Evolutionary conservation across 1,140 invertebrate genomes (phyloP).

Genomic region (Theocolax elegans): DNA sequence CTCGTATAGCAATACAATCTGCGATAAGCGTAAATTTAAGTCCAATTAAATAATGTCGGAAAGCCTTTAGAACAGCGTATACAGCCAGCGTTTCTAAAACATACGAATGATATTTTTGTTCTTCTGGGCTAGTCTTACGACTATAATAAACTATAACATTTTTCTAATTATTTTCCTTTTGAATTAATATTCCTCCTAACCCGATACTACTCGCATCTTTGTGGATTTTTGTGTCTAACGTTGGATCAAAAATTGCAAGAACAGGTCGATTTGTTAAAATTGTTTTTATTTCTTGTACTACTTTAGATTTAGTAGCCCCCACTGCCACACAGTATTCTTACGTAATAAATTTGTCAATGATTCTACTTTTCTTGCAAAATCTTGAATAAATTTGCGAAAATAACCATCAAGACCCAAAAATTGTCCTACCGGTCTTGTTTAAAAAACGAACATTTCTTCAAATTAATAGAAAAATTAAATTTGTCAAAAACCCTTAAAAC

Average conservation of each 20-base stretch:
- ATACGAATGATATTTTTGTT: constrained; percentile 49
- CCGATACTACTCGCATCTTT: constrained; percentile 51
- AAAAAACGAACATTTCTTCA: constrained; percentile 47
- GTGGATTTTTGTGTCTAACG: constrained; percentile 44
- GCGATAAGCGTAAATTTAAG: constrained; percentile 54
- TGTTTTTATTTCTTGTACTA: constrained; percentile 24
- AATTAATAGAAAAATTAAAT: constrained; percentile 39
- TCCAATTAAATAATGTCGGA: constrained; percentile 54
- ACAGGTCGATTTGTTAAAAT: constrained; percentile 23
- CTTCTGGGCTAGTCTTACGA: constrained; percentile 47
- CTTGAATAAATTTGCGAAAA: constrained; percentile 53
- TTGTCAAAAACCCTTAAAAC: no score
- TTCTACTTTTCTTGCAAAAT: constrained; percentile 47
- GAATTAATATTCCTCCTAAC: constrained; percentile 49
- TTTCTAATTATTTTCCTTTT: constrained; percentile 40
- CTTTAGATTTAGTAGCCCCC: background rate
- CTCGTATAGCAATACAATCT: constrained; percentile 53
- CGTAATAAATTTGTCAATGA: constrained; percentile 48
- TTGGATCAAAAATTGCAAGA: constrained; percentile 39
- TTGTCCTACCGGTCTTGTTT: constrained; percentile 43
- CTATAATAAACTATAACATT: constrained; percentile 50
- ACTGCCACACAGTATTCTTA: constrained; percentile 40
- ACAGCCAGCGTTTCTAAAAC: constrained; percentile 60
- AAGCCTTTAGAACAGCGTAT: constrained; percentile 46
- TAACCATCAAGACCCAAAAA: constrained; percentile 56